These are phyloP conservation scores for Hypotaenidia philippensis DNA, from an alignment of 2,797 vertebrate genomes.

Conservation along the genomic window DNA sequence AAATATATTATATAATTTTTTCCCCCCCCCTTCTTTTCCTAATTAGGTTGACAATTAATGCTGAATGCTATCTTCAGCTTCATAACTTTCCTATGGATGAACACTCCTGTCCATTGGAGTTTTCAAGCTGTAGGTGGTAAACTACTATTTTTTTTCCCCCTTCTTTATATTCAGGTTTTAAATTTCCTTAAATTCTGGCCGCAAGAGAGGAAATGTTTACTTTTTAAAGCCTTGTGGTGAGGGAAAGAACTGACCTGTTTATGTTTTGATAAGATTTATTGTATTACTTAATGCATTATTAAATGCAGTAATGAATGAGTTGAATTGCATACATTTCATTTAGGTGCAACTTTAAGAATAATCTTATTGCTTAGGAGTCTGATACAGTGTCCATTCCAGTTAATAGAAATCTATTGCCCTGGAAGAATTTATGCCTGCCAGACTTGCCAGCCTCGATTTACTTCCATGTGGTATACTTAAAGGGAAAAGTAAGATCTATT, in stretches of 20 bases:
- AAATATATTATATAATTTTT: not conserved
- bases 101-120: slow-evolving; percentile 97
- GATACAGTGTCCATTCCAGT: not conserved
- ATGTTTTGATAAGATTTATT: not conserved
- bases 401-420: not conserved
- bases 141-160: not conserved
- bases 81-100: slow-evolving; percentile 99
- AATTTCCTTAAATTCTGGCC: not conserved
- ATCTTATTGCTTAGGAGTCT: not conserved
- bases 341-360: not conserved
- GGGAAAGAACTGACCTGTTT: not conserved
- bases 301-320: not conserved
- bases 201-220: not conserved
- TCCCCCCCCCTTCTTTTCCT: not conserved
- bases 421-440: not conserved
- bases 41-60: slow-evolving; percentile 97
- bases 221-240: not conserved
- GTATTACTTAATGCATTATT: not conserved
- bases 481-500: not conserved
- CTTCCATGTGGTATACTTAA: not conserved
- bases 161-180: not conserved
- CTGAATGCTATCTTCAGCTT: slow-evolving; percentile 99
- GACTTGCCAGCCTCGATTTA: not conserved
- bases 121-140: slow-evolving; percentile 97
- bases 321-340: not conserved